Conservation (phyloP, 2,113 vertebrate species). For the Scomber japonicus region DNA sequence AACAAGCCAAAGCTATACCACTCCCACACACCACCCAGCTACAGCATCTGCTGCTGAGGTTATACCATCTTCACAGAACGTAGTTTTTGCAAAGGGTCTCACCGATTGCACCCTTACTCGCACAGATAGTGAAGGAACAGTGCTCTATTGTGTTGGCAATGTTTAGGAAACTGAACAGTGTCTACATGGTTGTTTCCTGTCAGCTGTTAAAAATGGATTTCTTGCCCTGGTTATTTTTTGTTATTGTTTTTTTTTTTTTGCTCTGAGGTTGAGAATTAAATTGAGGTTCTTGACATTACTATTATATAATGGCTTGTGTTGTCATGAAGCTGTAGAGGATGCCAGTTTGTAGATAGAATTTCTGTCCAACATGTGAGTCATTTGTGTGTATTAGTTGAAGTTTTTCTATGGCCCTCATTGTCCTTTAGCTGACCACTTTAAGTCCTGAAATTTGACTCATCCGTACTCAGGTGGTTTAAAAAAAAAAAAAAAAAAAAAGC, state of each 20-base stretch:
- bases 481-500: neutral
- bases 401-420: too few species aligned
- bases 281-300: neutral
- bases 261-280: conserved; percentile 6
- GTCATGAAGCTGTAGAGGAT: neutral
- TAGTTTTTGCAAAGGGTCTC: neutral
- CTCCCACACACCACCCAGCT: conserved; percentile 19
- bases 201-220: neutral
- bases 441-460: neutral
- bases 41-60: conserved; percentile 17
- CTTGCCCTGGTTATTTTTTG: too few species aligned
- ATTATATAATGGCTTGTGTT: neutral
- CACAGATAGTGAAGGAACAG: conserved; percentile 8
- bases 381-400: too few species aligned
- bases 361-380: too few species aligned
- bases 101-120: too few species aligned
- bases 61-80: conserved; percentile 1
- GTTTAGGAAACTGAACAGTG: conserved; percentile 28
- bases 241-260: too few species aligned
- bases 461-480: neutral
- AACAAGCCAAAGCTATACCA: conserved; percentile 7
- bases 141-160: conserved; percentile 36
- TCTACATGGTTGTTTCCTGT: conserved; percentile 57
- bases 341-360: neutral
- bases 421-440: too few species aligned